These are phyloP conservation scores for Axea sp. DNA, from an alignment of 2,888 invertebrate genomes.

Conservation along the genomic window DNA sequence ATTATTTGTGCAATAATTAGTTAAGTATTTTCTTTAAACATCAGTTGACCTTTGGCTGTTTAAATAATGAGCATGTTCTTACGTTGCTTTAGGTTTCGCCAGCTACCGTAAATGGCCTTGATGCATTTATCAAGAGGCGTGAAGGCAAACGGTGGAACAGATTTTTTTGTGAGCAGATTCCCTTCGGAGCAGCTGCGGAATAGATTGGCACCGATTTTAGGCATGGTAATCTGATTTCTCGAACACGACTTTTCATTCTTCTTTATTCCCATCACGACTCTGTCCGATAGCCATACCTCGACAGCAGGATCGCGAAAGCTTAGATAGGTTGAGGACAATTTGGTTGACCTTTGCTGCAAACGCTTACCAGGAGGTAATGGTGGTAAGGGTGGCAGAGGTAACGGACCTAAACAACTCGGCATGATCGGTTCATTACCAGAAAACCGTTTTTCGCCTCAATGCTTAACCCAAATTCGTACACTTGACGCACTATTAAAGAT, in stretches of 20 bases:
- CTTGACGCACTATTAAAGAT: too few relatives aligned
- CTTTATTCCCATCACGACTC: slow-evolving; percentile 57
- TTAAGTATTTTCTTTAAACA: too few relatives aligned
- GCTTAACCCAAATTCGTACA: too few relatives aligned
- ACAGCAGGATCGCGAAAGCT: slow-evolving; percentile 82
- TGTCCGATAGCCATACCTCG: slow-evolving; percentile 77
- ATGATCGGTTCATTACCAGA: slow-evolving; percentile 73
- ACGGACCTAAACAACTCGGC: slow-evolving; percentile 81
- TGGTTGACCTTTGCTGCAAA: slow-evolving; percentile 71
- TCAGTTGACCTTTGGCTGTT: slow-evolving; percentile 15
- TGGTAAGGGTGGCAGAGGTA: slow-evolving; percentile 83
- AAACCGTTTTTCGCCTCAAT: too few relatives aligned
- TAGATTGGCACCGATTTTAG: slow-evolving; percentile 76
- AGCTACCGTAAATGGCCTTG: slow-evolving; percentile 87
- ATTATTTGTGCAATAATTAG: too few relatives aligned
- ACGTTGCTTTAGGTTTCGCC: slow-evolving; percentile 89
- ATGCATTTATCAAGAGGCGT: slow-evolving; percentile 85
- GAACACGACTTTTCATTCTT: slow-evolving; percentile 71
- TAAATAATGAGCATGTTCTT: slow-evolving; percentile 78
- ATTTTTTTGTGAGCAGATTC: slow-evolving; percentile 80
- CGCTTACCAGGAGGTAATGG: slow-evolving; percentile 82
- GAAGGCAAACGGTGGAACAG: slow-evolving; percentile 52
- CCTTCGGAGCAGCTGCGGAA: slow-evolving; percentile 87
- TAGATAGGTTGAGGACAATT: slow-evolving; percentile 81
- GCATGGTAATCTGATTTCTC: slow-evolving; percentile 59